phyloP scores from a whole-genome alignment of 2,888 invertebrate genomes.

The Marronus borbonicus region DNA sequence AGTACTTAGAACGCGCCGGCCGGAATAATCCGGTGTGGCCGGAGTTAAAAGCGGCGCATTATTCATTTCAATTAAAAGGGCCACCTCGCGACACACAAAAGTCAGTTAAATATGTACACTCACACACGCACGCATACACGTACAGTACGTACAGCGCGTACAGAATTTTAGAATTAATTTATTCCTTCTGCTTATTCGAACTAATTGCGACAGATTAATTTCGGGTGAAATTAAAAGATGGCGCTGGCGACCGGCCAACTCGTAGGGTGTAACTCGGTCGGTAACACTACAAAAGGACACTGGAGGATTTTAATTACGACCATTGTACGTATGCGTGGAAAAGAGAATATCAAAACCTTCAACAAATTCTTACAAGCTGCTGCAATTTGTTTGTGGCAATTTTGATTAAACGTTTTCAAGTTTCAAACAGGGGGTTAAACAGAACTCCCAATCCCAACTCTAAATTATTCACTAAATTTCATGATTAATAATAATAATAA shows the following conservation, averaged over 20 bases:
- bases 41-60: constrained; percentile 37
- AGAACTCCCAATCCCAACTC: no score
- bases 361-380: no score
- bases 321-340: background rate
- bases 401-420: no score
- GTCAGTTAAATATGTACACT: constrained; percentile 39
- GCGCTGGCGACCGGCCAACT: constrained; percentile 33
- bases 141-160: background rate
- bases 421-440: no score
- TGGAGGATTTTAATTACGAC: constrained; percentile 33
- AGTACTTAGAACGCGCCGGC: constrained; percentile 15
- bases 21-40: constrained; percentile 15
- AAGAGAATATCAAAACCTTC: no score
- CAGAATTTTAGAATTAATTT: constrained; percentile 31
- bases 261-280: background rate
- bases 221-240: constrained; percentile 41
- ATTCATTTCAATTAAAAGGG: constrained; percentile 42
- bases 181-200: constrained; percentile 45
- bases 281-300: background rate
- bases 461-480: no score
- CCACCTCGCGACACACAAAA: constrained; percentile 23
- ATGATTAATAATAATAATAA: no score
- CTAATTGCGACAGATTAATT: constrained; percentile 47
- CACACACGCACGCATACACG: background rate
- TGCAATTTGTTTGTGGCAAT: no score